Base-by-base conservation (phyloP, 2,888 invertebrate genomes). In the Argyresthia albistria region DNA sequence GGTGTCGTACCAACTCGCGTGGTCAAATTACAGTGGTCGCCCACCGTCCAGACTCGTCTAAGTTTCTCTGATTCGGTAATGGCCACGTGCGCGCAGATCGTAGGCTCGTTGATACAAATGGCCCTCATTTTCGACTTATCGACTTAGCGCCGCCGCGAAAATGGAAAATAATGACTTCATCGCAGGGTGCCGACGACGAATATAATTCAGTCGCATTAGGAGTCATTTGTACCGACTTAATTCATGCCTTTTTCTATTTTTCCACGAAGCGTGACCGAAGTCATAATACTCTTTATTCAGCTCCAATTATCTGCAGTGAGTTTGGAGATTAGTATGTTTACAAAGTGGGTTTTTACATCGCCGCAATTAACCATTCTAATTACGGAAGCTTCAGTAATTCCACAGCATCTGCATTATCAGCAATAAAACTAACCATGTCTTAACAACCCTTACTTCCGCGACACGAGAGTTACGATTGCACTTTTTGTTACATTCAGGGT, bases 111-210 rank as follows among this genome's bases (percentile, higher is more conserved):
- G 65, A 64, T 73, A 77, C 75, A 69, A 80, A 80, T 76, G 69
- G 70, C 73, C 71, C 80, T 86, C 75, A 86, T 86, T 87, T 86
- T 86, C 86, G 80, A 86, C 80, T 87, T 87, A 86, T 84, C 86
- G 82, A 80, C 78, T 83, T 80, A 76, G 72, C 80, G 70, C 80
- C 66, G 47, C 61, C 68, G 71, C 79, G 84, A 83, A 86, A 87
- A 87, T 82, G 79, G 76, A 77, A 80, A 80, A 81, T 86, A 87
- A 86, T 87, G 80, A 80, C 86, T 86, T 86, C 79, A 87, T 86
- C 69, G 74, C 66, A 62, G 69, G 73, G 69, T 69, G 73, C 70
- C 66, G 71, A 69, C 70, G 25, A 25, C 25, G 74, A 76, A 76
- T 74, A 78, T 79, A 79, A 83, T 86, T 83, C 79, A 73, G 71